Evolutionary conservation across 2,797 vertebrate species (phyloP).

Genomic region (Pteropus rufus): DNA sequence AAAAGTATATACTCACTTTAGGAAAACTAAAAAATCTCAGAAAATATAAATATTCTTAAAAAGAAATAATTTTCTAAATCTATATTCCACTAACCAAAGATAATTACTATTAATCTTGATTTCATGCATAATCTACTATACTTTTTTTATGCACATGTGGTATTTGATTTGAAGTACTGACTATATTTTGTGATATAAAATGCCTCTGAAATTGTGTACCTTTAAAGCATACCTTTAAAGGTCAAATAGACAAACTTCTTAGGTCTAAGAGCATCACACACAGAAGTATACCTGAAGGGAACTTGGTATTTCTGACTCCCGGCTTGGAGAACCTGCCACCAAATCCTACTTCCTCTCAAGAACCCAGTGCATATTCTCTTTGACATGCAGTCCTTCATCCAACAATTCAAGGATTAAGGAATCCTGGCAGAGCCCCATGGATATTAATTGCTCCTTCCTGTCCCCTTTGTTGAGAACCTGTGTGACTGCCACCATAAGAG

Average conservation of each 20-base stretch:
- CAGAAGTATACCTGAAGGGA: not conserved
- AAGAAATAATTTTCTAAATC: not conserved
- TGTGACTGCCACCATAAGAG: not conserved
- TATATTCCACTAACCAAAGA: not conserved
- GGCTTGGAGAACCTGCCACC: not conserved
- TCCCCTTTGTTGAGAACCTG: not conserved
- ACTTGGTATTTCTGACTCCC: constrained; percentile 5
- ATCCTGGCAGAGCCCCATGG: not conserved
- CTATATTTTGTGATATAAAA: not conserved
- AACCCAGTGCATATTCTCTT: not conserved
- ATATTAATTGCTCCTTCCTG: not conserved
- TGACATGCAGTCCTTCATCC: not conserved
- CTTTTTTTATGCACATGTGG: not conserved
- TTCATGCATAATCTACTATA: not conserved
- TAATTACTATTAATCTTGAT: constrained; percentile 12
- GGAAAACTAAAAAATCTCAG: not conserved
- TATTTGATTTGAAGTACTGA: constrained; percentile 3
- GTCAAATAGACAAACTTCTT: not conserved
- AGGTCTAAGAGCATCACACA: not conserved
- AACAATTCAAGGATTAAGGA: constrained; percentile 11
- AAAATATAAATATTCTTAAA: constrained; percentile 26
- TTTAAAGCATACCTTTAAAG: not conserved
- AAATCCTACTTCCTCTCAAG: not conserved
- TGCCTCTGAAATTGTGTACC: not conserved
- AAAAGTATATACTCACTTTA: not conserved